These are phyloP conservation scores for Argyra leucocephala DNA, from an alignment of 2,888 invertebrate species.

Conservation along the genomic window DNA sequence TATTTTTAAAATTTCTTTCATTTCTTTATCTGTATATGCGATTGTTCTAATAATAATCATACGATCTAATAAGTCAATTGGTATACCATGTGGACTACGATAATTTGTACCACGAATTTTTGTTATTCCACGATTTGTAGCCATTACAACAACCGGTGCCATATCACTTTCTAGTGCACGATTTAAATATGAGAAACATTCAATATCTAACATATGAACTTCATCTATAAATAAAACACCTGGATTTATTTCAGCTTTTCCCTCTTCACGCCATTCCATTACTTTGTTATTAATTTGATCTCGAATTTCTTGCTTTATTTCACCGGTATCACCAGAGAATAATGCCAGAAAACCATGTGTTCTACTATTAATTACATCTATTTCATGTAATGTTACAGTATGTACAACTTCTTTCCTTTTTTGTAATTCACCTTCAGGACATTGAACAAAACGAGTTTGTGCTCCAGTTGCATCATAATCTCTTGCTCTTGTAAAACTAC, in stretches of 20 bases:
- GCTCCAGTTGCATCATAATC: conserved; percentile 96
- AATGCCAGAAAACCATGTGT: conserved; percentile 95
- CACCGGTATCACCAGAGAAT: conserved; percentile 98
- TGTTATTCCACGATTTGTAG: conserved; percentile 92
- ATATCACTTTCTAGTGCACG: conserved; percentile 94
- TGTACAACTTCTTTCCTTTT: conserved; percentile 96
- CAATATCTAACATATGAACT: conserved; percentile 97
- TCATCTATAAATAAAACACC: conserved; percentile 96
- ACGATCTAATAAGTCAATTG: conserved; percentile 88
- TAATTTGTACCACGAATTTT: conserved; percentile 90
- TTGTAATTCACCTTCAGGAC: conserved; percentile 96
- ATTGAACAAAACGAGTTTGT: conserved; percentile 86
- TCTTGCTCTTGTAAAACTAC: conserved; percentile 90
- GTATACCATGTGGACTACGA: conserved; percentile 92
- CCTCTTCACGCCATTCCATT: conserved; percentile 97
- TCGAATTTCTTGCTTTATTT: conserved; percentile 93
- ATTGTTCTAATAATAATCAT: conserved; percentile 89
- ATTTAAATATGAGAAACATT: conserved; percentile 97
- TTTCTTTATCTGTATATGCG: conserved; percentile 79
- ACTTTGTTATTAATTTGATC: conserved; percentile 97
- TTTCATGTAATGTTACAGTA: conserved; percentile 96
- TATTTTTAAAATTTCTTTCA: conserved; percentile 84
- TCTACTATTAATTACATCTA: conserved; percentile 97
- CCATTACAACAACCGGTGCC: conserved; percentile 97
- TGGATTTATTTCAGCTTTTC: conserved; percentile 97